Percentiles rank a stretch among this genome's conserved stretches.
Evolutionary conservation across 2,888 invertebrate genomes (phyloP).

Genomic region (Drosophila tripunctata): DNA sequence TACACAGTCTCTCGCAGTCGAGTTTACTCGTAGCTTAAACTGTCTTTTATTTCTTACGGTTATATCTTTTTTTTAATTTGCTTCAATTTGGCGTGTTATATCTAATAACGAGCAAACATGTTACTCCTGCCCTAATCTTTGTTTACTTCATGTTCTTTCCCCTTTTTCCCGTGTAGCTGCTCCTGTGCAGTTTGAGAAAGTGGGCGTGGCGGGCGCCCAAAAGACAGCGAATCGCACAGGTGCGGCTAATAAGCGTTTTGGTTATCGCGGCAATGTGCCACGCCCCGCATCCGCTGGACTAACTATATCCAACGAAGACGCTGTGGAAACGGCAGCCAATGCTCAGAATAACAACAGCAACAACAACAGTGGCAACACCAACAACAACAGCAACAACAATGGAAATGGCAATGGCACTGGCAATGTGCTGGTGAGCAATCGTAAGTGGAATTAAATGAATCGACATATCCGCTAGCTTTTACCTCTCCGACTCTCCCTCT

Average conservation of each 20-base stretch:
- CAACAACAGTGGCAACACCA: constrained; percentile 39
- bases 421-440: constrained; percentile 74
- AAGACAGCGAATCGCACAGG: constrained; percentile 85
- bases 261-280: constrained; percentile 87
- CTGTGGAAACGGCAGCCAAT: constrained; percentile 47
- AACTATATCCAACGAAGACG: constrained; percentile 45
- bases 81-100: constrained; percentile 42
- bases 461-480: neutral
- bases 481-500: neutral
- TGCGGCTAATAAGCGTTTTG: constrained; percentile 89
- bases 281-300: constrained; percentile 86
- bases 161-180: constrained; percentile 24
- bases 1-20: too few relatives aligned
- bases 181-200: constrained; percentile 81
- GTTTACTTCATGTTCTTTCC: constrained; percentile 9
- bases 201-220: constrained; percentile 75
- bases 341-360: constrained; percentile 65
- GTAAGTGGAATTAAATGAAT: constrained; percentile 63
- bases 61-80: constrained; percentile 56
- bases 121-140: constrained; percentile 11
- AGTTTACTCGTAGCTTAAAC: too few relatives aligned
- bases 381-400: constrained; percentile 27
- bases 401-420: constrained; percentile 19
- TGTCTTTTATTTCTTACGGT: too few relatives aligned
- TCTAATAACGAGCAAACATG: constrained; percentile 40